phyloP scores from a whole-genome alignment of 2,797 vertebrate genomes.

The Nasua narica region DNA sequence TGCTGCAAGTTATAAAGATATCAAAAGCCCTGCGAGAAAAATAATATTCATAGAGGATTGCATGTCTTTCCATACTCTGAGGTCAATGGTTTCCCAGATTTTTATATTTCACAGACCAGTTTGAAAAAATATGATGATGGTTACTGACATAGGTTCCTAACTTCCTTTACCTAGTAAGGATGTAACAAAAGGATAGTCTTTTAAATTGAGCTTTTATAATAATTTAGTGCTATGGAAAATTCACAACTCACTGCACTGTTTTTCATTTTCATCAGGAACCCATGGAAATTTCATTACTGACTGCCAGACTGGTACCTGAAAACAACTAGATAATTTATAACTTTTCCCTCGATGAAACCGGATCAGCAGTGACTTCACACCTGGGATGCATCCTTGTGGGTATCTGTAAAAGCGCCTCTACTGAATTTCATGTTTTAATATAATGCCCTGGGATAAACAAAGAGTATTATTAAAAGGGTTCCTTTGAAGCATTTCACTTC shows the following conservation, averaged over 20 bases:
- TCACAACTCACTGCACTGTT: not conserved
- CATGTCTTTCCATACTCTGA: constrained; percentile 33
- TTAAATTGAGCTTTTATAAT: not conserved
- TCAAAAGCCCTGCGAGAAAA: constrained; percentile 48
- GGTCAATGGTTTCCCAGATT: constrained; percentile 45
- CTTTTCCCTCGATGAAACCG: not conserved
- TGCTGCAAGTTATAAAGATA: constrained; percentile 29
- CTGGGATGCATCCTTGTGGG: not conserved
- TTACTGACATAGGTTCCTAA: constrained; percentile 14
- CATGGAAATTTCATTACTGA: not conserved
- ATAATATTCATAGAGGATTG: constrained; percentile 1
- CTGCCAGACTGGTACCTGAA: not conserved
- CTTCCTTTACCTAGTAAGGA: constrained; percentile 14
- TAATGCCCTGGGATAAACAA: not conserved
- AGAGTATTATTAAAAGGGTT: not conserved
- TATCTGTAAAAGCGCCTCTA: not conserved
- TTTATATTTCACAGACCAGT: constrained; percentile 35
- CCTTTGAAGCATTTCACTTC: constrained; percentile 6
- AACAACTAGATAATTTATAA: not conserved
- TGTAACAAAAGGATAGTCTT: not conserved
- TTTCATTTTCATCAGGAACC: not conserved
- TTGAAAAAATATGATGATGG: not conserved
- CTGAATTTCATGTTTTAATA: not conserved
- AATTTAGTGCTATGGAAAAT: constrained; percentile 32
- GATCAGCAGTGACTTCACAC: not conserved